Evolutionary conservation across 2,888 invertebrate species (phyloP), one percentile per base, ranked within the genome.

Genomic region (Anticlea derivata): DNA sequence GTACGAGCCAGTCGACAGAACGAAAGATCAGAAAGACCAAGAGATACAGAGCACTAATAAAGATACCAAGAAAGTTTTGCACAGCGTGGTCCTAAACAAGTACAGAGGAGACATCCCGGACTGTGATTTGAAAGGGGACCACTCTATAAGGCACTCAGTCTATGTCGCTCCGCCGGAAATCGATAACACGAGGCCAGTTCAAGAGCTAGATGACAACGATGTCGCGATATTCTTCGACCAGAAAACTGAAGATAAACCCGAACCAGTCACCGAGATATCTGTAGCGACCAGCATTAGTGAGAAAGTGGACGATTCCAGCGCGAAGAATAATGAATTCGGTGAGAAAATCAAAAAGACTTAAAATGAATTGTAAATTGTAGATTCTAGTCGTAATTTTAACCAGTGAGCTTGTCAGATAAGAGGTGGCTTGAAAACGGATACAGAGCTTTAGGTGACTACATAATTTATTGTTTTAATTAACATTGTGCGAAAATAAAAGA

Each of bases 171-270:
- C 91, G 0, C 80, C 83, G 3, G 72, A 57, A 1, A 58, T 74
- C 0, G 77, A 78, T 1, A 79, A 69, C 26, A 68, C 68, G 0
- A 61, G 70, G 17, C 65, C 82, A 0, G 75, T 91, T 0, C 77
- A 83, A 7, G 83, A 92, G 4, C 73, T 92, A 3, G 91, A 92
- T 43, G 91, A 92, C 22, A 92, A 92, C 41, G 93, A 93, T 41
- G 92, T 93, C 0, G 93, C 93, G 0, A 78, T 93, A 22, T 93
- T 91, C 67, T 93, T 93, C 61, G 82, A 78, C 1, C 75, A 80
- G 1, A 68, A 66, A 10, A 5, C 17, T 0, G 75, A 62, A 37
- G 61, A 65, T 0, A 38, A 50, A 22, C 8, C 26, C 6, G 87
- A 81, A 11, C 76, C 83, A 0, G 86, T 90, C 0, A 91, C 91